Percentiles rank a stretch among this genome's conserved stretches.
These are phyloP conservation scores for Harpalus rubripes DNA, from an alignment of 2,888 invertebrate genomes.

Conservation along the genomic window DNA sequence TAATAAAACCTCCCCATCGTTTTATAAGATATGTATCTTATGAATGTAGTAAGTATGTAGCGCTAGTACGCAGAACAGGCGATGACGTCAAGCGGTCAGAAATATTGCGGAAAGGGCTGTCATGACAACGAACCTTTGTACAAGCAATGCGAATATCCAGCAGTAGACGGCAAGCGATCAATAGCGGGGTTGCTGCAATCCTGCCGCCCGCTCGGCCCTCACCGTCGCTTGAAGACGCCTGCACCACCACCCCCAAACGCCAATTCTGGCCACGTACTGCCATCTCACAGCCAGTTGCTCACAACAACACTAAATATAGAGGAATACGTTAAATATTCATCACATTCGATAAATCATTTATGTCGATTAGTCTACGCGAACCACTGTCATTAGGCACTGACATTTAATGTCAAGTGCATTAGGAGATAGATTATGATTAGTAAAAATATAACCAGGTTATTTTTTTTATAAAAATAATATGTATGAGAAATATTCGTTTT, in stretches of 20 bases:
- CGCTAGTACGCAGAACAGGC: conserved; percentile 51
- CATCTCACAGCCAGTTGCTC: conserved; percentile 14
- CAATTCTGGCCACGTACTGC: conserved; percentile 1
- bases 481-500: too few relatives aligned
- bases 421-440: background rate
- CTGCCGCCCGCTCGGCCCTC: background rate
- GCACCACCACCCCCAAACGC: background rate
- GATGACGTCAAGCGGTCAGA: conserved; percentile 75
- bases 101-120: conserved; percentile 76
- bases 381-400: conserved; percentile 12
- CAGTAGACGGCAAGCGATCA: conserved; percentile 42
- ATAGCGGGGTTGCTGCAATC: conserved; percentile 32
- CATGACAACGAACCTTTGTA: conserved; percentile 73
- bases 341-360: conserved; percentile 27
- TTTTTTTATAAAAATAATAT: background rate
- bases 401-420: conserved; percentile 3
- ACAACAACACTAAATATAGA: background rate
- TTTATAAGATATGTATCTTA: too few relatives aligned
- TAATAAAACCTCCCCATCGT: too few relatives aligned
- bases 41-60: background rate
- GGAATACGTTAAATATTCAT: conserved; percentile 27
- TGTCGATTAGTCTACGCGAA: conserved; percentile 20
- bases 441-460: background rate
- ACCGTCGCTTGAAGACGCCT: conserved; percentile 1
- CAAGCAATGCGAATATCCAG: conserved; percentile 59